Base-by-base conservation (phyloP, 2,113 vertebrate species). In the Eonycteris spelaea region DNA sequence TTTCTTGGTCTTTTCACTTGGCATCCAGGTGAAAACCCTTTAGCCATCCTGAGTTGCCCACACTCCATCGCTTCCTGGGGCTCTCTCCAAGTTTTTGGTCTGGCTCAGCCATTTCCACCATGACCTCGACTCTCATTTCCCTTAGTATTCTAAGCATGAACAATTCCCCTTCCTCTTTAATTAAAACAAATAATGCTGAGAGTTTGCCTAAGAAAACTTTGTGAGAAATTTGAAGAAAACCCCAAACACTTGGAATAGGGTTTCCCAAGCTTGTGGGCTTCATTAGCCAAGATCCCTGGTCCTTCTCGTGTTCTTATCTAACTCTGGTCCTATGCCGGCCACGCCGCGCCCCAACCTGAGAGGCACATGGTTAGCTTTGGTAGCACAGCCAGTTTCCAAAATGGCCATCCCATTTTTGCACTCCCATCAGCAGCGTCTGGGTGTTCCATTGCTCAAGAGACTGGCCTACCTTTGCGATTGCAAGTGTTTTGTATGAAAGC, bases 201-300 rank as follows among this genome's bases (percentile, higher is more conserved):
- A 40, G 88, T 91, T 91, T 77, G 45, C 38, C 10, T 68, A 74
- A 90, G 57, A 77, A 87, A 84, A 73, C 15, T 78, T 74, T 22
- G 16, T 43, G 53, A 82, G 57, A 79, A 95, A 93, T 45, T 24
- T 68, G 83, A 87, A 61, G 61, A 68, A 91, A 96, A 74, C 55
- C 0, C 11, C 16, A 15, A 57, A 28, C 35, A 24, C 19, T 59
- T 73, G 26, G 61, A 86, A 63, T 51, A 45, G 38, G 33, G 53
- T 87, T 89, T 86, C 51, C 57, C 59, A 73, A 87, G 35, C 33
- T 18, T 26, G 45, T 6, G 21, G 45, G 40, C 21, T 21, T 90
- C 85, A 51, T 55, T 30, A 79, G 73, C 51, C 53, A 91, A 61
- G 67, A 43, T 40, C 30, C 45, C n/a, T 40, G n/a, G 30, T 97